Conservation (phyloP, 2,797 vertebrate species). For the Myioborus miniatus region DNA sequence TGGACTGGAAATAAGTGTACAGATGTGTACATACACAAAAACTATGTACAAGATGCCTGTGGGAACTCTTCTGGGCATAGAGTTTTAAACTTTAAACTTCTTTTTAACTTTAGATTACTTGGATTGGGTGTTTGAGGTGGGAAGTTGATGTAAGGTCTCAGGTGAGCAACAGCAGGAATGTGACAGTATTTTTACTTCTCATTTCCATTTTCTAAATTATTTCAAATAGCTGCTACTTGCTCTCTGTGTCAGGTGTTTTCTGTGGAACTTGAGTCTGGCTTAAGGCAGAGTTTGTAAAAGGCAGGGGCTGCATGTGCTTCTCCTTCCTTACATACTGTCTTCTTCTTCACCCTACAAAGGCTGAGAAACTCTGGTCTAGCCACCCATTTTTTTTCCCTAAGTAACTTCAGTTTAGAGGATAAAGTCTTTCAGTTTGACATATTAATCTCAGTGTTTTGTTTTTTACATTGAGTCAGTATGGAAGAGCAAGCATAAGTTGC, state of each 20-base stretch:
- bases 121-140: neutral
- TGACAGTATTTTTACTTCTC: neutral
- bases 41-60: neutral
- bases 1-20: neutral
- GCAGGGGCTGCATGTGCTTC: rapidly evolving
- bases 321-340: neutral
- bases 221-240: neutral
- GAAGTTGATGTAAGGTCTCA: neutral
- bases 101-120: neutral
- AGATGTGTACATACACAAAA: neutral
- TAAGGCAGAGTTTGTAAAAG: neutral
- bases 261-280: neutral
- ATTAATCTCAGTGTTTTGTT: neutral
- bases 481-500: neutral
- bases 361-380: neutral
- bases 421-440: neutral
- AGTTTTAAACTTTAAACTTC: neutral
- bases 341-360: neutral
- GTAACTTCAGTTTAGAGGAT: neutral
- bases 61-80: neutral
- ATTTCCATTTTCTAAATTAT: neutral
- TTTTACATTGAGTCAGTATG: neutral
- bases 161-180: neutral
- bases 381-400: neutral
- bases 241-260: neutral